Conservation (phyloP, 2,888 invertebrate species). For the Heliconius erato region DNA sequence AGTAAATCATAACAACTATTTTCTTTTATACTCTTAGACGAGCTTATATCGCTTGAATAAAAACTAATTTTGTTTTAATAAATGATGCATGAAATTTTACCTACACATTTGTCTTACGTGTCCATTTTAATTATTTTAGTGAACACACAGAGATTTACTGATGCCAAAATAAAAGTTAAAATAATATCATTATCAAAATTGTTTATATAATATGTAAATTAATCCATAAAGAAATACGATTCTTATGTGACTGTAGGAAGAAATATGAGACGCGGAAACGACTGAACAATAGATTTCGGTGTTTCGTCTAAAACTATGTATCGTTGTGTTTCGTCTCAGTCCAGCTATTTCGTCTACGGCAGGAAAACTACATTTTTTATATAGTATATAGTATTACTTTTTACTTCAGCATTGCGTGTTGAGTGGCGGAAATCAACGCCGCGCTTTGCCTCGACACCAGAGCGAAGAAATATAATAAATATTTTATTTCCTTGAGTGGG, state of each 20-base stretch:
- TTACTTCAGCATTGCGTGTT: no score
- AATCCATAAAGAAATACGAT: conserved; percentile 37
- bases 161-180: neutral
- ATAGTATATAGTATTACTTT: no score
- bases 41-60: conserved; percentile 60
- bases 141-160: conserved; percentile 68
- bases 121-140: conserved; percentile 73
- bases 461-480: no score
- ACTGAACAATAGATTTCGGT: conserved; percentile 64
- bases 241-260: conserved; percentile 64
- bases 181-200: neutral
- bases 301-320: conserved; percentile 66
- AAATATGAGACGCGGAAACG: conserved; percentile 77
- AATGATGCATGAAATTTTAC: conserved; percentile 71
- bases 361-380: conserved; percentile 44
- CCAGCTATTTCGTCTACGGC: conserved; percentile 67
- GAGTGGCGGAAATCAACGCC: no score
- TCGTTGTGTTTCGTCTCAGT: conserved; percentile 68
- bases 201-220: conserved; percentile 18
- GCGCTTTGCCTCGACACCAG: no score
- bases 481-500: no score
- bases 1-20: conserved; percentile 54
- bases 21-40: conserved; percentile 68
- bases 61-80: conserved; percentile 63
- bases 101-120: conserved; percentile 75